These are phyloP conservation scores for Myxocyprinus asiaticus DNA, from an alignment of 2,113 vertebrate species.

Conservation along the genomic window DNA sequence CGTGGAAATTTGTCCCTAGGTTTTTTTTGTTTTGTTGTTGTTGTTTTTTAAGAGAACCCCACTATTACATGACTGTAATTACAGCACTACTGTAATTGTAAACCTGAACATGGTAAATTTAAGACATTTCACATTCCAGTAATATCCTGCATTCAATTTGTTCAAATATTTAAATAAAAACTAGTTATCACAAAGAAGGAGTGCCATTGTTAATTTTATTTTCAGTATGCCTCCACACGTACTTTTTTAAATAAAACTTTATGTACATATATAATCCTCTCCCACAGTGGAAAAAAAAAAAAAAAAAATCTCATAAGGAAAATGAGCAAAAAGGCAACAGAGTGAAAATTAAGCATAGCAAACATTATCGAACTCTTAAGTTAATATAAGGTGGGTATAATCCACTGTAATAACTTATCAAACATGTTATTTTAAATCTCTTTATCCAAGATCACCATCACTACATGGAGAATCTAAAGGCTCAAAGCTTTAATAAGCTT, in stretches of 20 bases:
- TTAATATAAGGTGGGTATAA: conserved; percentile 23
- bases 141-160: background rate
- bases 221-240: conserved; percentile 69
- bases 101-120: background rate
- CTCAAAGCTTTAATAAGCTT: background rate
- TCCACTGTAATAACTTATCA: conserved; percentile 27
- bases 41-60: too few species aligned
- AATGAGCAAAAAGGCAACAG: conserved; percentile 55
- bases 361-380: conserved; percentile 56
- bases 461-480: conserved; percentile 17
- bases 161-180: background rate
- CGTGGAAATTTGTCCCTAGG: too few species aligned
- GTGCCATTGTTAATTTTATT: conserved; percentile 67
- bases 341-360: conserved; percentile 56
- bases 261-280: conserved; percentile 72
- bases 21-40: too few species aligned
- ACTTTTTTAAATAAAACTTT: conserved; percentile 68
- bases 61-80: too few species aligned
- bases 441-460: conserved; percentile 7
- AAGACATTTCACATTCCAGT: background rate
- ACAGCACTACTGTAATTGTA: too few species aligned
- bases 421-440: conserved; percentile 12
- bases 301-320: conserved; percentile 44
- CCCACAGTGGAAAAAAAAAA: conserved; percentile 65
- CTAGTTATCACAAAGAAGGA: conserved; percentile 1